Base-by-base conservation (phyloP, 37 sponge, comb jelly and placozoan species). In the Halisarca cf. caerulea region DNA sequence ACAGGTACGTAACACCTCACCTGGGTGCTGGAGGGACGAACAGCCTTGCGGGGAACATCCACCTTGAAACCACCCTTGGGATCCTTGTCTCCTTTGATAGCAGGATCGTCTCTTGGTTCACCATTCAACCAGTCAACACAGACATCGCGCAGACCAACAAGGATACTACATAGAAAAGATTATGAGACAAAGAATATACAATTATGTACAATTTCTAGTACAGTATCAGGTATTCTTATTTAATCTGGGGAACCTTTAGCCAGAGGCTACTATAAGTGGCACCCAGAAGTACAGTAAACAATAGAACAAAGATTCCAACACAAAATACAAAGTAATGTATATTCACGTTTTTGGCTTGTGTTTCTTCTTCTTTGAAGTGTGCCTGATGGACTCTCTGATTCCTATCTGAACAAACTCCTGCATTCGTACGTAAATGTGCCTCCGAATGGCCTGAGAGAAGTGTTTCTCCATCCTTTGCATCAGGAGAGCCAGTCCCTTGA, bases 51-150 rank as follows among this genome's bases (percentile, higher is more conserved):
- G 15, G 96, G 95, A 0, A 98, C 75, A 25, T 96, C 89, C 39
- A 95, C 85, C 53, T 88, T 80, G 88, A 80, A 93, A 0, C 96
- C 96, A 44, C 79, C 77, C 84, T 96, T 98, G 54, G 96, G 96
- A 61, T 98, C 99, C 80, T 96, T 98, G 68, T 98, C 99, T 66
- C 99, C 99, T 40, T 73, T 80, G 66, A 94, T 83, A 8, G 94
- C 95, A 3, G 99, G 99, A 75, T 98, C 99, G 79, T 98, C 95
- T 11, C 35, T 82, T 20, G 90, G 77, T 77, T 94, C 97, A 47
- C 95, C 95, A 80, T 98, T 90, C 61, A 94, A 51, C 96, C 97
- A 96, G 84, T 98, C 97, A 36, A 93, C 90, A 89, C 97, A 96
- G 40, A 96, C 98, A 79, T 92, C 95, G 24, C 99, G 89, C 25